Percentiles rank a stretch among this genome's conserved stretches.
phyloP scores from a whole-genome alignment of 2,888 invertebrate species.

The Andrena haemorrhoa region DNA sequence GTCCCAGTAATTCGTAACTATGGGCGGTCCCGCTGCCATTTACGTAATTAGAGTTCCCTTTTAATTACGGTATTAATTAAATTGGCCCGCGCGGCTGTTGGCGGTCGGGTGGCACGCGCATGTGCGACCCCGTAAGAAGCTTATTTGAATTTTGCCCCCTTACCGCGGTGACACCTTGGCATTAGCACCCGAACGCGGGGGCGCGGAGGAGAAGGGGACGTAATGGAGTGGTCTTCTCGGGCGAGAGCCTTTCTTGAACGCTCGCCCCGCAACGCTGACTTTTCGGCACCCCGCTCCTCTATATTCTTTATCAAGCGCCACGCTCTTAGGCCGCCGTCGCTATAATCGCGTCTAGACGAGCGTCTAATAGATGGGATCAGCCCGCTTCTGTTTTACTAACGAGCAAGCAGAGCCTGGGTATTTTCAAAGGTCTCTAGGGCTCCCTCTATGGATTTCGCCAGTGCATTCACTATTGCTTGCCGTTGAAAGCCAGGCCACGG shows the following conservation, averaged over 20 bases:
- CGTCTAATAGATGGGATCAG: slow-evolving; percentile 61
- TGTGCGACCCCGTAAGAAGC: slow-evolving; percentile 41
- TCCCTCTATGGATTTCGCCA: neutral
- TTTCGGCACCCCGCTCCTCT: slow-evolving; percentile 33
- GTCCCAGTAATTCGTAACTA: slow-evolving; percentile 23
- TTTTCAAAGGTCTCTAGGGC: slow-evolving; percentile 34
- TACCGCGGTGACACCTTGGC: slow-evolving; percentile 13
- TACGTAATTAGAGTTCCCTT: slow-evolving; percentile 39
- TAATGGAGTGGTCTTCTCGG: slow-evolving; percentile 31
- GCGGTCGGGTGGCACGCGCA: neutral
- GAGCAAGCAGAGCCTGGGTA: slow-evolving; percentile 37
- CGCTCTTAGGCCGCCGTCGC: slow-evolving; percentile 12
- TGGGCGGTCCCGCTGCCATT: slow-evolving; percentile 8
- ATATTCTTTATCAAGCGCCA: slow-evolving; percentile 43
- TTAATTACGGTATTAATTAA: slow-evolving; percentile 58
- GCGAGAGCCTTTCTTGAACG: neutral
- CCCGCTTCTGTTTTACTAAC: slow-evolving; percentile 53
- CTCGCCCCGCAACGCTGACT: slow-evolving; percentile 40
- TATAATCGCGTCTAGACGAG: slow-evolving; percentile 55
- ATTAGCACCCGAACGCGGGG: slow-evolving; percentile 14
- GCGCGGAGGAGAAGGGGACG: neutral
- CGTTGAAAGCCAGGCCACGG: slow-evolving; percentile 11
- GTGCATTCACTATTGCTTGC: slow-evolving; percentile 27
- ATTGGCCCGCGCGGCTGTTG: slow-evolving; percentile 20
- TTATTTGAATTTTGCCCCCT: slow-evolving; percentile 48